Percentiles rank a stretch among this genome's conserved stretches.
phyloP scores from a whole-genome alignment of 2,797 vertebrate species.

The Pangasius mekongensis region DNA sequence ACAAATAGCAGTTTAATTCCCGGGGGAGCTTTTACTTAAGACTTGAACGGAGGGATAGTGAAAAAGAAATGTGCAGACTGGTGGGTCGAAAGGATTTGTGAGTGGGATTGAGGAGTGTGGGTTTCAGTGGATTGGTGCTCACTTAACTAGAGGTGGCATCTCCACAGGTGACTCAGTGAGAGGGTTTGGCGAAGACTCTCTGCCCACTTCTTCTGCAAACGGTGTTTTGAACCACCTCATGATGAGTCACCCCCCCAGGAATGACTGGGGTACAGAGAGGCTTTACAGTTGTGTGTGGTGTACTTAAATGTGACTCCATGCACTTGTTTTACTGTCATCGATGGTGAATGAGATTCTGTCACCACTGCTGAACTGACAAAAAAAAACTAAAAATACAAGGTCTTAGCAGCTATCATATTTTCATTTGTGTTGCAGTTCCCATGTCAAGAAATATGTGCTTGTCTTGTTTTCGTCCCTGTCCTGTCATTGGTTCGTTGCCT shows the following conservation, averaged over 20 bases:
- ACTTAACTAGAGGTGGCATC: neutral
- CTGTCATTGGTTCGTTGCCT: neutral
- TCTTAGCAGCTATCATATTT: neutral
- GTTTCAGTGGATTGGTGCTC: constrained; percentile 3
- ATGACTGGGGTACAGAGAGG: neutral
- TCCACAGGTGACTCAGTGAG: constrained; percentile 5
- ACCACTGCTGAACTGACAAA: neutral
- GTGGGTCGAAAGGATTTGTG: neutral
- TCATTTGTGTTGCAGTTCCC: neutral
- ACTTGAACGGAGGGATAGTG: neutral
- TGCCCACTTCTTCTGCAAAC: neutral
- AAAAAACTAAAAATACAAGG: neutral
- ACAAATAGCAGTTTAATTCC: neutral
- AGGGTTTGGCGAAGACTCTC: neutral
- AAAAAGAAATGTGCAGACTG: neutral
- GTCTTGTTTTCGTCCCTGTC: neutral
- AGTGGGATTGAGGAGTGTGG: constrained; percentile 1
- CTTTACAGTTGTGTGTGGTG: neutral
- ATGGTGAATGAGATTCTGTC: neutral
- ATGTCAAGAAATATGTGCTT: neutral
- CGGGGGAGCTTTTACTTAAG: neutral
- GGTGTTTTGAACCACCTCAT: neutral
- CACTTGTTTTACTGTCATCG: neutral
- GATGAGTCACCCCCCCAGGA: neutral
- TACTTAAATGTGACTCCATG: neutral